These are phyloP conservation scores for Rallus crepitans DNA, from an alignment of 2,797 vertebrate genomes.

Conservation along the genomic window DNA sequence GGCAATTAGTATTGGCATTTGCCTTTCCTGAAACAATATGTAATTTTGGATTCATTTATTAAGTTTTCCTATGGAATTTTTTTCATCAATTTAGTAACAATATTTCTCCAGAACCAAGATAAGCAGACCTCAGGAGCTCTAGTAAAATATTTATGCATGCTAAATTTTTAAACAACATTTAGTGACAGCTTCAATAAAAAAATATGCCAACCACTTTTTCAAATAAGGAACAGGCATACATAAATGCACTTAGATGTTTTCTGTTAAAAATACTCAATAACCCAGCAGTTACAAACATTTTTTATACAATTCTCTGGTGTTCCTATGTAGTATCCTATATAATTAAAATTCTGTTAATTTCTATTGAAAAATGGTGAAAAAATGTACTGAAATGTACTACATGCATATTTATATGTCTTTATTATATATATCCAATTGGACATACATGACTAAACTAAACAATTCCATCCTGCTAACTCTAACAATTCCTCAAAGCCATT, in stretches of 20 bases:
- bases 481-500: neutral
- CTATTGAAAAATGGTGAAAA: neutral
- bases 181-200: conserved; percentile 31
- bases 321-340: neutral
- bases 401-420: neutral
- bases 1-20: neutral
- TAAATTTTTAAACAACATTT: conserved; percentile 64
- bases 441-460: neutral
- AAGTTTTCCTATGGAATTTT: neutral
- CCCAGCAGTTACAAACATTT: neutral
- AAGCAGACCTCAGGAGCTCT: neutral
- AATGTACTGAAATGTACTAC: neutral
- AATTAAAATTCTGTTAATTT: neutral
- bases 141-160: conserved; percentile 43
- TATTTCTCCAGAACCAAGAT: conserved; percentile 4
- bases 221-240: neutral
- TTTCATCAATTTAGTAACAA: conserved; percentile 33
- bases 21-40: conserved; percentile 4
- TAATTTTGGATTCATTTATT: conserved; percentile 1
- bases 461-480: neutral
- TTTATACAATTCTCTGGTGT: neutral
- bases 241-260: neutral
- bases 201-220: neutral
- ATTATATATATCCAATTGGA: neutral
- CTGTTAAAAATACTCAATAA: neutral